These are phyloP conservation scores for Perizoma affinitatum DNA, from an alignment of 2,888 invertebrate species.

Conservation along the genomic window DNA sequence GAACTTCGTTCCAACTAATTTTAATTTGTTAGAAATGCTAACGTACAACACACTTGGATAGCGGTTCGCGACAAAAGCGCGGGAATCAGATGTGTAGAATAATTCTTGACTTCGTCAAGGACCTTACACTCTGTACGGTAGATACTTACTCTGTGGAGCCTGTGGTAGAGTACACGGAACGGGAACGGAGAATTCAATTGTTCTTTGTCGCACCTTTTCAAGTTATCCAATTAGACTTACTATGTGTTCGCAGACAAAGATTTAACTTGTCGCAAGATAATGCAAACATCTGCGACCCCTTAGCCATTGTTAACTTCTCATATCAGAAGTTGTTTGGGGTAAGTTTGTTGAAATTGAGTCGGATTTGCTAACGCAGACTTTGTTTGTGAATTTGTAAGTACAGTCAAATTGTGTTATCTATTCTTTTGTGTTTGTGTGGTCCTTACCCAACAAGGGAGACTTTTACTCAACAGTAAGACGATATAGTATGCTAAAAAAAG, in stretches of 20 bases:
- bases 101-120: neutral
- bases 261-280: slow-evolving; percentile 64
- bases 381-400: slow-evolving; percentile 11
- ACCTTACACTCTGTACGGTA: slow-evolving; percentile 2
- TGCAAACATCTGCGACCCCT: slow-evolving; percentile 59
- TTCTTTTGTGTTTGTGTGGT: no score
- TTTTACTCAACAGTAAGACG: no score
- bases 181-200: slow-evolving; percentile 57
- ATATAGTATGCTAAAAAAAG: no score
- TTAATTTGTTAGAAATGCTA: no score
- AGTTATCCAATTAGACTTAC: slow-evolving; percentile 72
- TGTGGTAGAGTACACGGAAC: slow-evolving; percentile 5
- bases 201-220: slow-evolving; percentile 65
- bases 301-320: slow-evolving; percentile 46
- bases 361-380: slow-evolving; percentile 33
- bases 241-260: slow-evolving; percentile 59
- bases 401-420: no score
- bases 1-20: no score
- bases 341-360: slow-evolving; percentile 33
- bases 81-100: no score
- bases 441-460: no score
- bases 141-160: neutral
- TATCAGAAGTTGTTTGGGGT: slow-evolving; percentile 42
- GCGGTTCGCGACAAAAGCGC: no score
- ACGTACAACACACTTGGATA: no score